A percentile compares a stretch with the other conserved stretches of the same genome.
Conservation (phyloP, 2,797 vertebrate species). For the Poeciliopsis turneri region DNA sequence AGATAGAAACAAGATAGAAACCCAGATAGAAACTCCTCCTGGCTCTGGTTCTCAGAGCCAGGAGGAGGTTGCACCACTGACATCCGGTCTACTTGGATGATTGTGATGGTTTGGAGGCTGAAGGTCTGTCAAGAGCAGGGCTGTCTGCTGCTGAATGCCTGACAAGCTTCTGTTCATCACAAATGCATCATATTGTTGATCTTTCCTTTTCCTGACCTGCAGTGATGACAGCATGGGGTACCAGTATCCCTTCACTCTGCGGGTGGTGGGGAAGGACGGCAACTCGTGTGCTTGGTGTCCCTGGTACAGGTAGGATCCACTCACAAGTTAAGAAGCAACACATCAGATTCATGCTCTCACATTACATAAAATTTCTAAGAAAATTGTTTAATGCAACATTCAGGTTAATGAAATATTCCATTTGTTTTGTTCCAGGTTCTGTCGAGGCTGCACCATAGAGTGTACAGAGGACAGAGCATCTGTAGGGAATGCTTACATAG, state of each 20-base stretch:
- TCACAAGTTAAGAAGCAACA: neutral
- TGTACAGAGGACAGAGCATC: constrained; percentile 91
- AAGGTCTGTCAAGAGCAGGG: neutral
- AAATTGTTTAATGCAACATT: neutral
- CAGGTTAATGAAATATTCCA: neutral
- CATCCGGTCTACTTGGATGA: neutral
- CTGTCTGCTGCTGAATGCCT: neutral
- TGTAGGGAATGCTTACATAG: constrained; percentile 93
- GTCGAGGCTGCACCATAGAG: constrained; percentile 93
- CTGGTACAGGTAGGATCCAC: constrained; percentile 91
- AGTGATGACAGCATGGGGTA: constrained; percentile 99
- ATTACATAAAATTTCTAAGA: neutral
- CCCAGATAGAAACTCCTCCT: too few relatives aligned
- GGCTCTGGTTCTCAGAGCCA: too few relatives aligned
- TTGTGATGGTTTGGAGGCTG: neutral
- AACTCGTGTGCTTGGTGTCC: constrained; percentile 98
- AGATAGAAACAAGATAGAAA: too few relatives aligned
- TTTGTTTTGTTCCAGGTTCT: constrained; percentile 84
- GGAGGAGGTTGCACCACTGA: neutral
- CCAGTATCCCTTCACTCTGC: constrained; percentile 96
- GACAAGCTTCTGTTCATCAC: neutral
- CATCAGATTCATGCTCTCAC: neutral
- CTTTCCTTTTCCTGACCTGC: constrained; percentile 48
- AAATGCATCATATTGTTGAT: neutral
- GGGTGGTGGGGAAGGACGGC: constrained; percentile 95